Conservation (phyloP, 2,888 invertebrate genomes). For the Tanypteryx hageni region DNA sequence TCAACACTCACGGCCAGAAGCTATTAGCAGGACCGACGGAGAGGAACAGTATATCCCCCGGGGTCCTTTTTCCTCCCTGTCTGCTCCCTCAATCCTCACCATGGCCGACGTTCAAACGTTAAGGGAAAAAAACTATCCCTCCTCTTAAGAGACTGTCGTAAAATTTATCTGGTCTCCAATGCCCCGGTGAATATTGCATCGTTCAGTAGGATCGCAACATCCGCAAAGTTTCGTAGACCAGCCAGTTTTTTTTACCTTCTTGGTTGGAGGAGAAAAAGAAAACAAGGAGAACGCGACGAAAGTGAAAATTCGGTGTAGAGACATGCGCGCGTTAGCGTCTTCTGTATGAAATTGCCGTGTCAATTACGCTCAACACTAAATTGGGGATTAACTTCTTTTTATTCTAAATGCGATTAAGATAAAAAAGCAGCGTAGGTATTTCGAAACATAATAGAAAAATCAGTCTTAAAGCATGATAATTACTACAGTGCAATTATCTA, state of each 20-base stretch:
- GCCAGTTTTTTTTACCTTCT: too few relatives aligned
- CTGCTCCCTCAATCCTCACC: background rate
- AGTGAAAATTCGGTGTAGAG: background rate
- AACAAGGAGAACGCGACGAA: too few relatives aligned
- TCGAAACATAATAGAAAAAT: too few relatives aligned
- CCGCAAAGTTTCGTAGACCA: too few relatives aligned
- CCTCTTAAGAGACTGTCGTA: background rate
- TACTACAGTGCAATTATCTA: too few relatives aligned
- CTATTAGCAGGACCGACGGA: background rate
- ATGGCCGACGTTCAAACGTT: background rate
- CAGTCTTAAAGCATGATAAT: too few relatives aligned
- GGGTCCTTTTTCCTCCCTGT: background rate
- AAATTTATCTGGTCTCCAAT: background rate
- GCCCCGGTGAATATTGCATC: background rate
- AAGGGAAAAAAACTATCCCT: background rate
- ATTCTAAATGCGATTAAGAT: too few relatives aligned
- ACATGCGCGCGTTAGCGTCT: background rate
- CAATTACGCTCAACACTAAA: background rate
- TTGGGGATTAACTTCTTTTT: too few relatives aligned
- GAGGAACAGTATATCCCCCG: background rate
- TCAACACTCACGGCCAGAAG: background rate
- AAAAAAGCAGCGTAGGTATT: too few relatives aligned
- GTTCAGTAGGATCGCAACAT: background rate
- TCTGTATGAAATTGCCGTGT: background rate
- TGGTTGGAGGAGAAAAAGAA: too few relatives aligned